These are phyloP conservation scores for Acropternis orthonyx DNA, from an alignment of 2,797 vertebrate genomes.

Conservation along the genomic window DNA sequence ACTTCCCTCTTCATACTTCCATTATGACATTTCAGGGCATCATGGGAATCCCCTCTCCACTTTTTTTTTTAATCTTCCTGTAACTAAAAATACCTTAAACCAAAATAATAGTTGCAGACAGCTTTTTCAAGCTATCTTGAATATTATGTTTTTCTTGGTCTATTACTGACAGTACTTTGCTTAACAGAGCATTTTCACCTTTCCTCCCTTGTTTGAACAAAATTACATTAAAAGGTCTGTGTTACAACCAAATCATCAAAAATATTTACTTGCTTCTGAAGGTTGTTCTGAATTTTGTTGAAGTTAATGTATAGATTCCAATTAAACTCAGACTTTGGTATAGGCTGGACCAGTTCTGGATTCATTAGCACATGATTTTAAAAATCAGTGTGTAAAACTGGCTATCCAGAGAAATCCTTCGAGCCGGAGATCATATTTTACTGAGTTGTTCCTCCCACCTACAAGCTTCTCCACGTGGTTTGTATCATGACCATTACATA, in stretches of 20 bases:
- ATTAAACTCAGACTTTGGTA: neutral
- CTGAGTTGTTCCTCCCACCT: neutral
- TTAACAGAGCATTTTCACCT: neutral
- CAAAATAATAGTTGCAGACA: neutral
- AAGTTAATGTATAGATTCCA: neutral
- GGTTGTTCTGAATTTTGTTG: neutral
- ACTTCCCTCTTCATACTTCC: neutral
- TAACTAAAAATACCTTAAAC: neutral
- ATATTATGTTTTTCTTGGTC: neutral
- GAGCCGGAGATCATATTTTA: neutral
- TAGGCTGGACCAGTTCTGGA: neutral
- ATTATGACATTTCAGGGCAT: neutral
- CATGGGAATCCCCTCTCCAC: neutral
- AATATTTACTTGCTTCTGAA: neutral
- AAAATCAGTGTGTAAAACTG: neutral
- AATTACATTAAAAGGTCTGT: neutral
- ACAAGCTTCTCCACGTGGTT: neutral
- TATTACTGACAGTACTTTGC: neutral
- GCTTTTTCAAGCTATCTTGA: neutral
- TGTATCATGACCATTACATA: neutral
- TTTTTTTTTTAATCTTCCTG: neutral
- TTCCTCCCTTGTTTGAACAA: neutral
- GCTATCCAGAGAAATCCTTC: neutral
- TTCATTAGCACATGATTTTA: rapidly evolving
- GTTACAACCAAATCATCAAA: neutral